Evolutionary conservation across 2,113 vertebrate genomes (phyloP).

Genomic region (Pseudopipra pipra): DNA sequence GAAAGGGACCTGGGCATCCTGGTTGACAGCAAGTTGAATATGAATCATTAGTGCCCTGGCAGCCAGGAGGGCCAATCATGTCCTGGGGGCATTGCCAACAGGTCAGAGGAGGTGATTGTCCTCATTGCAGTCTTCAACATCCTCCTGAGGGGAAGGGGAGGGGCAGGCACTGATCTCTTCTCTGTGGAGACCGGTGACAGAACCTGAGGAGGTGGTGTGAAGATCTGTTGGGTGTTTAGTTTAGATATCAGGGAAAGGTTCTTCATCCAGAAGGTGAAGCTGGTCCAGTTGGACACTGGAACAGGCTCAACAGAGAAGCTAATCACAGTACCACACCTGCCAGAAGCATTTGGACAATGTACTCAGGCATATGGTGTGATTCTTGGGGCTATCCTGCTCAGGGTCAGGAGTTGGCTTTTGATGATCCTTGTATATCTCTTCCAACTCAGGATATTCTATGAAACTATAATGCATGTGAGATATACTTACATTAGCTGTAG

Average conservation of each 20-base stretch:
- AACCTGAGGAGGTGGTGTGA: neutral
- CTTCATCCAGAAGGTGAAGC: neutral
- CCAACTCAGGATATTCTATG: neutral
- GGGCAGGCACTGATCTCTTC: neutral
- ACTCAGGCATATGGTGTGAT: neutral
- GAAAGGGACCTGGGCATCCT: neutral
- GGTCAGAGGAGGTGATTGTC: neutral
- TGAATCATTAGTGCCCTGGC: neutral
- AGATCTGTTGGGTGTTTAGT: neutral
- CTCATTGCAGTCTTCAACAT: neutral
- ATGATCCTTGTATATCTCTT: neutral
- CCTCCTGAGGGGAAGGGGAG: rapidly evolving
- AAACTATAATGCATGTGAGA: neutral
- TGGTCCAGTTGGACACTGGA: neutral
- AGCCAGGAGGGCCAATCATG: rapidly evolving
- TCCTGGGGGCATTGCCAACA: rapidly evolving
- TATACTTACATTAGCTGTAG: neutral
- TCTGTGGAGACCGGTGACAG: neutral
- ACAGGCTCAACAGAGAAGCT: neutral
- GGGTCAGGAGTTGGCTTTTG: neutral
- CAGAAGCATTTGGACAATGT: neutral
- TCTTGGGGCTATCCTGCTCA: neutral
- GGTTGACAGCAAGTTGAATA: rapidly evolving
- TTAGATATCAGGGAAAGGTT: neutral
- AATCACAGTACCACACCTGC: neutral